Base-by-base conservation (phyloP, 2,888 invertebrate genomes). In the Hirtodrosophila histrioides region DNA sequence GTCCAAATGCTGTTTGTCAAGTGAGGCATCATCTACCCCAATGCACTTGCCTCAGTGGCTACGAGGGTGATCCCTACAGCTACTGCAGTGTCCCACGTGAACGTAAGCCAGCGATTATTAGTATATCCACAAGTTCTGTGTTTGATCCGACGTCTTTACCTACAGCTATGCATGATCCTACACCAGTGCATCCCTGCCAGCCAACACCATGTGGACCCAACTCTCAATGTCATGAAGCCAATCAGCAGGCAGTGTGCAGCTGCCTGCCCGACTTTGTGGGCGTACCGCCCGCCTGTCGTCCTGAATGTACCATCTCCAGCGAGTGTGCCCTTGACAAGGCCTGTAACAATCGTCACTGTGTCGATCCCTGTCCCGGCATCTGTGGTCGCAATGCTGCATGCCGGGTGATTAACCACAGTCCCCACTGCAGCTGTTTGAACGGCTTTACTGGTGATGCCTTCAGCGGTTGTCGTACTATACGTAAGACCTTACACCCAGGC, bases 21-120 rank as follows among this genome's bases (percentile, higher is more conserved):
- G 95, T 95, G 9, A 92, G 95, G 10, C 94, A 95, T 85, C 95
- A 95, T 91, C 87, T 96, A 82, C 94, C 95, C 61, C 92, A 93
- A 41, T 94, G 96, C 86, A 94, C 92, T 57, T 96, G 96, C 87
- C 92, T 93, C 12, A 90, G 92, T 53, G 95, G 95, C 36, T 96
- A 94, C 86, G 94, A 94, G 11, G 96, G 96, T 68, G 94, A 96
- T 92, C 96, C 96, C 12, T 95, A 95, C 89, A 92, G 92, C 69
- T 94, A 93, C 86, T 95, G 95, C 81, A 92, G 89, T 67, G 65
- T 91, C 1, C 82, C 77, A 9, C 88, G 85, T 55, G 91, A 93
- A 91, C 92, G 93, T 93, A 93, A 93, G 93, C 62, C 8, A 36
- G 6, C 4, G 0, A 5, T 43, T 27, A 2, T 27, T 6, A 3